Percentiles rank a stretch among this genome's conserved stretches.
Evolutionary conservation across 2,797 vertebrate species (phyloP).

Genomic region (Molothrus aeneus): DNA sequence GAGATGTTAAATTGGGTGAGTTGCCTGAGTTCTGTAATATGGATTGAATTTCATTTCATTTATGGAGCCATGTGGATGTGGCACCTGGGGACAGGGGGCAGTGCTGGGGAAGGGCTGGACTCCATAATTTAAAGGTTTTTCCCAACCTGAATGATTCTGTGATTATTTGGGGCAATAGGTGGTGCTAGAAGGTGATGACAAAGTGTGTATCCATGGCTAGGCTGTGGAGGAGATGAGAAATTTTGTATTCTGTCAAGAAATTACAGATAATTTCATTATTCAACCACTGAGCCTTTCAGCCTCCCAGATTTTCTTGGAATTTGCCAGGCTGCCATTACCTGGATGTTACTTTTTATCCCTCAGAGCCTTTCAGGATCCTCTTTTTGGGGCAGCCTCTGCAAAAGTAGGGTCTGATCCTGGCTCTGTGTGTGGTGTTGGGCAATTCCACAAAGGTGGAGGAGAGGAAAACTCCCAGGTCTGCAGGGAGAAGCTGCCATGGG

Average conservation of each 20-base stretch:
- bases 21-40: not conserved
- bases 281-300: not conserved
- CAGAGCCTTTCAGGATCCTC: not conserved
- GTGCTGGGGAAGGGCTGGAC: not conserved
- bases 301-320: not conserved
- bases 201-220: not conserved
- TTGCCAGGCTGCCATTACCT: not conserved
- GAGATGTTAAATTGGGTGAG: slow-evolving; percentile 97
- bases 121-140: not conserved
- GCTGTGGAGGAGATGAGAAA: rapidly evolving
- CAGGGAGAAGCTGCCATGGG: not conserved
- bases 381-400: not conserved
- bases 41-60: not conserved
- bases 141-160: not conserved
- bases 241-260: not conserved
- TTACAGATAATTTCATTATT: not conserved
- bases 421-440: not conserved
- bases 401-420: not conserved
- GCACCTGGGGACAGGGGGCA: not conserved
- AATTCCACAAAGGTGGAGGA: not conserved
- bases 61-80: not conserved
- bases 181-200: rapidly evolving
- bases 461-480: not conserved
- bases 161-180: not conserved
- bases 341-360: not conserved